These are phyloP conservation scores for Cydia splendana DNA, from an alignment of 1,140 invertebrate species.

Conservation along the genomic window DNA sequence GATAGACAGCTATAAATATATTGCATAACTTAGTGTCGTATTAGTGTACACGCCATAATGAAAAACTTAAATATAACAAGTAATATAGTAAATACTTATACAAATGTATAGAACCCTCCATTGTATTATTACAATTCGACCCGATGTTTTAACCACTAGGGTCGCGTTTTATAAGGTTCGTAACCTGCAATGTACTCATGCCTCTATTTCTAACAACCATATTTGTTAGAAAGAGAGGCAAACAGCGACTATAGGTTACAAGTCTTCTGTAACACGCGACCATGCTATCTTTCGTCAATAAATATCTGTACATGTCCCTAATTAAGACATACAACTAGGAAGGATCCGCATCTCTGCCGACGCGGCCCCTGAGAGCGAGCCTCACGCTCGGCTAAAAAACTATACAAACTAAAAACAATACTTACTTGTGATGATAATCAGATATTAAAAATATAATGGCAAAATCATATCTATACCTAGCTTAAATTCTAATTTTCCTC, in stretches of 20 bases:
- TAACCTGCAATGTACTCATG: too few relatives aligned
- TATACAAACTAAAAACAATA: constrained; percentile 43
- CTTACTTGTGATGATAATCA: constrained; percentile 54
- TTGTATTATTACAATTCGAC: constrained; percentile 34
- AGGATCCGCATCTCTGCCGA: constrained; percentile 45
- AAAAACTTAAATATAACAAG: constrained; percentile 60
- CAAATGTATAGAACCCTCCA: constrained; percentile 38
- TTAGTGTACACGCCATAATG: constrained; percentile 57
- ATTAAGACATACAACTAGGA: constrained; percentile 49
- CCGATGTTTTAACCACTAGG: constrained; percentile 54
- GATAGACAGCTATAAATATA: constrained; percentile 66
- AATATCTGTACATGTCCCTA: constrained; percentile 72
- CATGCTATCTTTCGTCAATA: constrained; percentile 60
- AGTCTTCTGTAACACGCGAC: constrained; percentile 14
- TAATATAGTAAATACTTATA: constrained; percentile 48
- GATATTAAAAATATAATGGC: constrained; percentile 59
- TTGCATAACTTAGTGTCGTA: constrained; percentile 61
- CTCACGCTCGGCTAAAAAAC: constrained; percentile 8
- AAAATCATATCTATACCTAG: constrained; percentile 45
- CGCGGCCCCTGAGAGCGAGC: constrained; percentile 34
- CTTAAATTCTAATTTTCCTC: constrained; percentile 42
- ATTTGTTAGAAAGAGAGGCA: too few relatives aligned
- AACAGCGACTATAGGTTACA: too few relatives aligned
- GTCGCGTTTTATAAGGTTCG: too few relatives aligned
- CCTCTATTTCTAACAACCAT: too few relatives aligned